Conservation (phyloP, 2,888 invertebrate genomes). For the Uloborus plumipes region DNA sequence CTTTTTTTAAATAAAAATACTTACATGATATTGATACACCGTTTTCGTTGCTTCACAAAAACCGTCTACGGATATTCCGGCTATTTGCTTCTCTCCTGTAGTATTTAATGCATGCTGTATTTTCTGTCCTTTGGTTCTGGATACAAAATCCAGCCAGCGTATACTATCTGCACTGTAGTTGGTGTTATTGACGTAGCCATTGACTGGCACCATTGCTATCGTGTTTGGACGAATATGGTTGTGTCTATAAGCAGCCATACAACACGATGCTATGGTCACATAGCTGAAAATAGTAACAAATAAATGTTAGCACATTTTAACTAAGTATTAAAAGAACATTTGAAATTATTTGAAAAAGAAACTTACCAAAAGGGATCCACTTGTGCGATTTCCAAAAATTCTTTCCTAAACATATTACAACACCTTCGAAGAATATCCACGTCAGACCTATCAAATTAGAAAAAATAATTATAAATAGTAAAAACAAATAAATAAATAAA, state of each 20-base stretch:
- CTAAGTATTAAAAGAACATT: too few species aligned
- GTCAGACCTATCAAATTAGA: too few species aligned
- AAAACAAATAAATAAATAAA: too few species aligned
- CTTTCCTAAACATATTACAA: too few species aligned
- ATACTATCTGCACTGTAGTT: slow-evolving; percentile 18
- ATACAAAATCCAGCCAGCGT: slow-evolving; percentile 17
- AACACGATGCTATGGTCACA: slow-evolving; percentile 11
- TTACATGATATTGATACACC: not conserved
- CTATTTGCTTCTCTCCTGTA: not conserved
- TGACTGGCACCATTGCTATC: not conserved
- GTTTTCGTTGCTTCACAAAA: not conserved
- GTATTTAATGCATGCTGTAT: slow-evolving; percentile 15
- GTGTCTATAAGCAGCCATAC: slow-evolving; percentile 15
- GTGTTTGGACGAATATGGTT: slow-evolving; percentile 3
- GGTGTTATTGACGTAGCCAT: not conserved
- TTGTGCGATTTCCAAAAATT: too few species aligned
- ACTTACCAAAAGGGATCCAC: too few species aligned
- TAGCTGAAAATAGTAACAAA: slow-evolving; percentile 1
- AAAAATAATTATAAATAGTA: too few species aligned
- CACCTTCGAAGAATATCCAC: too few species aligned
- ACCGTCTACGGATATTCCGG: slow-evolving; percentile 16
- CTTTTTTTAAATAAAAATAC: not conserved
- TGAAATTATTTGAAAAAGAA: too few species aligned
- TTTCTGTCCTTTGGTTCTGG: not conserved
- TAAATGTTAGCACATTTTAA: too few species aligned